Conservation (phyloP, 2,797 vertebrate species). For the Pseudochirops corinnae region DNA sequence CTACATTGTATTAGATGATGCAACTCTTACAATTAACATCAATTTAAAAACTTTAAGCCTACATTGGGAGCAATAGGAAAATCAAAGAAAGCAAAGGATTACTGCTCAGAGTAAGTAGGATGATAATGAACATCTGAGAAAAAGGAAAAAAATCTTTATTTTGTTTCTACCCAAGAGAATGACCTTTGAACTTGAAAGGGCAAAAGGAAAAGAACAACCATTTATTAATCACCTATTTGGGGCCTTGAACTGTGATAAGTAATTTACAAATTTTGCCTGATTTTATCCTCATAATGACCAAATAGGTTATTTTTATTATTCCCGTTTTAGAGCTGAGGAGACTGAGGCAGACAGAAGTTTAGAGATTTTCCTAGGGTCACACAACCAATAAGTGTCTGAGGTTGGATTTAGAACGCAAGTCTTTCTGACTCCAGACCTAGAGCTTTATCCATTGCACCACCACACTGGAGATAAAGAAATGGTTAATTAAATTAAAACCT, state of each 20-base stretch:
- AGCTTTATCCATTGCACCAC: not conserved
- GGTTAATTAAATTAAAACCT: not conserved
- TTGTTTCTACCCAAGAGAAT: not conserved
- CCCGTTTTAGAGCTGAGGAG: not conserved
- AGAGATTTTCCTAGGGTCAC: not conserved
- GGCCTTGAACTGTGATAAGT: not conserved
- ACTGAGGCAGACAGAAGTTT: not conserved
- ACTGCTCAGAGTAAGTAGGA: not conserved
- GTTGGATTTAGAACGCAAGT: not conserved
- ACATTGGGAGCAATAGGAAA: not conserved
- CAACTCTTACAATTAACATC: not conserved
- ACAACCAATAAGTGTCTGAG: not conserved
- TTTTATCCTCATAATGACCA: not conserved
- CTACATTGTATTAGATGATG: not conserved
- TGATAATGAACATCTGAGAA: not conserved
- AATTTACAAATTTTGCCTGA: not conserved
- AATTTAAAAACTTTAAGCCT: not conserved
- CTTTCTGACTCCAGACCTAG: not conserved
- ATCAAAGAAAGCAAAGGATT: not conserved
- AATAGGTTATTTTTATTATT: not conserved
- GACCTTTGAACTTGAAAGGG: not conserved
- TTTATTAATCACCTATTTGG: not conserved
- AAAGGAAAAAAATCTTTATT: not conserved
- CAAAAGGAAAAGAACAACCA: not conserved
- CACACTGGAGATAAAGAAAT: not conserved